Percentiles rank a stretch among this genome's conserved stretches.
Evolutionary conservation across 2,113 vertebrate genomes (phyloP).

Genomic region (Scolopax mira): DNA sequence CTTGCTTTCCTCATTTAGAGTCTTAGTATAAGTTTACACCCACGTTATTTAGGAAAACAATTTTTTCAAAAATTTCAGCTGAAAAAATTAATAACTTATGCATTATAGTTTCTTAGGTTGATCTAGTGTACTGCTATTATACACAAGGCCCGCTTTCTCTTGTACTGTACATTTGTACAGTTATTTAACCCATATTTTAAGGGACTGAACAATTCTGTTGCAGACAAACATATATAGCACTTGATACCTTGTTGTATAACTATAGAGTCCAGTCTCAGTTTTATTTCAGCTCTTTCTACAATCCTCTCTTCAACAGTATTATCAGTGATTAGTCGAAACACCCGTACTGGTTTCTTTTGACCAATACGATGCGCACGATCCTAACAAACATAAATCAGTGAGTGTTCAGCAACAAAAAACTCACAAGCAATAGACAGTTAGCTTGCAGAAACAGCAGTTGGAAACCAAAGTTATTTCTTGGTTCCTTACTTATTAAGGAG

Average conservation of each 20-base stretch:
- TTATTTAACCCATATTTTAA: not conserved
- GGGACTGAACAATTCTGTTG: constrained; percentile 35
- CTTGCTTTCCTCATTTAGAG: not conserved
- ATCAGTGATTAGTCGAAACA: constrained; percentile 90
- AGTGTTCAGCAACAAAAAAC: constrained; percentile 57
- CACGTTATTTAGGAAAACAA: not conserved
- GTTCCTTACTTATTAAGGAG: not conserved
- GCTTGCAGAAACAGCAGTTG: constrained; percentile 29
- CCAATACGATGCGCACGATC: constrained; percentile 92
- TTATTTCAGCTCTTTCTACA: constrained; percentile 91
- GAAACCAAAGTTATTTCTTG: not conserved
- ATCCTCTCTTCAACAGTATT: constrained; percentile 92
- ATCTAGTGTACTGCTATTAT: not conserved
- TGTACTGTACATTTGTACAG: not conserved
- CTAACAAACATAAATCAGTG: constrained; percentile 71
- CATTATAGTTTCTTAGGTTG: not conserved
- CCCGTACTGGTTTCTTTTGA: constrained; percentile 88
- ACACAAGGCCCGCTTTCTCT: not conserved
- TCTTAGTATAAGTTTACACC: not conserved
- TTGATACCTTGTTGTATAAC: constrained; percentile 90
- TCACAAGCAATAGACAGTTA: constrained; percentile 38
- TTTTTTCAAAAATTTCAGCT: not conserved
- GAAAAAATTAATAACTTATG: not conserved
- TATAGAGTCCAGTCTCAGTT: constrained; percentile 89
- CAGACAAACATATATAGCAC: constrained; percentile 44